A percentile compares a stretch with the other conserved stretches of the same genome.
Evolutionary conservation across 1,140 invertebrate genomes (phyloP).

Genomic region (Spodoptera frugiperda): DNA sequence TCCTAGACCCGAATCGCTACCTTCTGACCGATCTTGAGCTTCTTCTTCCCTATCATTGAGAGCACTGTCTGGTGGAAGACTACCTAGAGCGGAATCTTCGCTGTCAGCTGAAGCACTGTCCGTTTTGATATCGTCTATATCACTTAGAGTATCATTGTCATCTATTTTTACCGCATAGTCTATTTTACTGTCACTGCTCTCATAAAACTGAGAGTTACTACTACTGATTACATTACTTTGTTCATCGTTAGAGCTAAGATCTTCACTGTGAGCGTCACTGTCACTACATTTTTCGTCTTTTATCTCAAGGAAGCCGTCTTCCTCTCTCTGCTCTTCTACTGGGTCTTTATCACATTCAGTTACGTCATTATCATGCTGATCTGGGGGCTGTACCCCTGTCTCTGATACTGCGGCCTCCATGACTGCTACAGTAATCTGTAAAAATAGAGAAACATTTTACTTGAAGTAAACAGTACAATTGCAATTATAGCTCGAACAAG

Average conservation of each 20-base stretch:
- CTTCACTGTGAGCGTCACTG: slow-evolving; percentile 79
- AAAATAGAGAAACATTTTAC: slow-evolving; percentile 21
- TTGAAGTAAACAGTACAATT: neutral
- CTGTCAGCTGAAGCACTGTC: slow-evolving; percentile 84
- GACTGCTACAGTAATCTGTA: slow-evolving; percentile 48
- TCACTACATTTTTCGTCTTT: slow-evolving; percentile 78
- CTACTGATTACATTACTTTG: slow-evolving; percentile 73
- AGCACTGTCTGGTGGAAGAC: slow-evolving; percentile 75
- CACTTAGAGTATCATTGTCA: slow-evolving; percentile 84
- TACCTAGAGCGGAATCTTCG: slow-evolving; percentile 84
- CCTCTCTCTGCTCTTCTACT: slow-evolving; percentile 58
- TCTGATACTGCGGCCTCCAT: slow-evolving; percentile 56
- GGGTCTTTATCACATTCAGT: slow-evolving; percentile 51
- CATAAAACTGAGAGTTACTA: slow-evolving; percentile 83
- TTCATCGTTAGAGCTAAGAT: slow-evolving; percentile 76
- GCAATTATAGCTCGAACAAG: neutral
- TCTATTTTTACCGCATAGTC: slow-evolving; percentile 82
- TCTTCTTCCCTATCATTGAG: slow-evolving; percentile 81
- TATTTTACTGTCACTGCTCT: slow-evolving; percentile 82
- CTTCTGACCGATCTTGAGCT: slow-evolving; percentile 88
- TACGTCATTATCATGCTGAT: slow-evolving; percentile 39
- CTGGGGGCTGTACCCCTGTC: slow-evolving; percentile 22
- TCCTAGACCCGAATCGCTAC: slow-evolving; percentile 93
- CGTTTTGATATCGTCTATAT: slow-evolving; percentile 85
- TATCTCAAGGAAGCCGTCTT: slow-evolving; percentile 63